Conservation (phyloP, 2,797 vertebrate species). For the Lateolabrax maculatus region DNA sequence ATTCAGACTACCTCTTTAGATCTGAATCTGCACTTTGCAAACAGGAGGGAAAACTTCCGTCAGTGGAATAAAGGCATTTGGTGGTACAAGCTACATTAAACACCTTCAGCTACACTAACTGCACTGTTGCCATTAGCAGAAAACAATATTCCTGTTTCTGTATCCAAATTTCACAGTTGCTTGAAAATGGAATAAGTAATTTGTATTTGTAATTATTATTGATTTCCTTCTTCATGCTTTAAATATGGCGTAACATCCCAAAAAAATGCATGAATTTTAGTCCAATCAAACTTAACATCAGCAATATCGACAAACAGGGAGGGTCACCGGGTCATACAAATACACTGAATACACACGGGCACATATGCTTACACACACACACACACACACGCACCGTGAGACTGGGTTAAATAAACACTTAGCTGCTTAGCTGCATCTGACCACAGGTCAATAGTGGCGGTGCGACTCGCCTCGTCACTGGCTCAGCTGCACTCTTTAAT, state of each 20-base stretch:
- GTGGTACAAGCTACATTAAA: background rate
- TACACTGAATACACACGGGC: slow-evolving; percentile 21
- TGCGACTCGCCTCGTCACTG: slow-evolving; percentile 56
- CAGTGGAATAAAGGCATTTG: slow-evolving; percentile 29
- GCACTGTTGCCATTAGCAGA: slow-evolving; percentile 13
- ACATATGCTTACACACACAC: background rate
- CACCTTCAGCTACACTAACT: slow-evolving; percentile 13
- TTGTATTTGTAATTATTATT: slow-evolving; percentile 1
- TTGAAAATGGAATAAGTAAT: slow-evolving; percentile 17
- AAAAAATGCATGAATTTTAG: slow-evolving; percentile 29
- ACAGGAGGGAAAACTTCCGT: slow-evolving; percentile 9
- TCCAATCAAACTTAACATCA: slow-evolving; percentile 19
- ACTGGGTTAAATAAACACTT: slow-evolving; percentile 72
- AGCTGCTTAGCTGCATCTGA: slow-evolving; percentile 43
- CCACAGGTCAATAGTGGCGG: slow-evolving; percentile 51
- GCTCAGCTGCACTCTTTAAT: slow-evolving; percentile 76
- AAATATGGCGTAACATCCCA: background rate
- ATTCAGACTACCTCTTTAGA: slow-evolving; percentile 31
- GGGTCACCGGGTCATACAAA: slow-evolving; percentile 15
- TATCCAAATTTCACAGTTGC: slow-evolving; percentile 23
- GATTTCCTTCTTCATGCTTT: slow-evolving; percentile 4
- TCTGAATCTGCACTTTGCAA: slow-evolving; percentile 35
- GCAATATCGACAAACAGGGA: background rate
- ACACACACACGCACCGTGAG: slow-evolving; percentile 1
- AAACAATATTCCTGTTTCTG: slow-evolving; percentile 6